Evolutionary conservation across 2,888 invertebrate species (phyloP), one percentile per base, ranked within the genome.

Genomic region (Aspidiotus destructor): DNA sequence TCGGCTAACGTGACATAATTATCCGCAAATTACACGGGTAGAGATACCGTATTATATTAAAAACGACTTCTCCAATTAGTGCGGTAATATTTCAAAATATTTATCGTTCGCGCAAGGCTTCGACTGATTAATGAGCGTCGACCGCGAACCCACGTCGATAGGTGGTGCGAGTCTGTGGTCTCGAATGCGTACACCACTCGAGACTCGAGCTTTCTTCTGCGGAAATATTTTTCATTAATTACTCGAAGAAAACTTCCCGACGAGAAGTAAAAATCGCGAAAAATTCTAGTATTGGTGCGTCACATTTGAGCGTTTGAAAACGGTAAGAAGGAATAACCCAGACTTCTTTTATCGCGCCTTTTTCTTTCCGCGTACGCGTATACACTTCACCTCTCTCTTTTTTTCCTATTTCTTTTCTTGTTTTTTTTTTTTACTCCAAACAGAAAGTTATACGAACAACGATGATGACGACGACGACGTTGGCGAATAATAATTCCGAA

Each of bases 111-210:
- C 28, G 58, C 28, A 10, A 58, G 28, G 1, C 28, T 40, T 17
- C 40, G 28, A 58, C 58, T 58, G 58, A 58, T 58, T 58, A 58
- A 58, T 58, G 58, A 58, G 58, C 58, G 58, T 28, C 16, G 58
- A 58, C 58, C 58, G 28, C 58, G 40, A 58, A 58, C 58, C 58
- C 17, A 28, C 28, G 17, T 58, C 58, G 58, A 58, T 58, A 28
- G 10, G 7, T 11, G 55, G 28, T 28, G 28, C 28, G 28, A 28
- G 28, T 28, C 28, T 28, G 28, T 28, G 28, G 28, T 28, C 28
- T 28, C 28, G 28, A 28, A 28, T 28, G 28, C 28, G 28, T 28
- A 5, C 28, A 28, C 28, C 28, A 28, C 28, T 28, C 28, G 28
- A 28, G 28, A 28, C 28, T 28, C 28, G 28, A 28, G 28, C 28